A percentile compares a stretch with the other conserved stretches of the same genome.
These are phyloP conservation scores for Pycnomerus fuliginosus DNA, from an alignment of 2,888 invertebrate species.

Conservation along the genomic window DNA sequence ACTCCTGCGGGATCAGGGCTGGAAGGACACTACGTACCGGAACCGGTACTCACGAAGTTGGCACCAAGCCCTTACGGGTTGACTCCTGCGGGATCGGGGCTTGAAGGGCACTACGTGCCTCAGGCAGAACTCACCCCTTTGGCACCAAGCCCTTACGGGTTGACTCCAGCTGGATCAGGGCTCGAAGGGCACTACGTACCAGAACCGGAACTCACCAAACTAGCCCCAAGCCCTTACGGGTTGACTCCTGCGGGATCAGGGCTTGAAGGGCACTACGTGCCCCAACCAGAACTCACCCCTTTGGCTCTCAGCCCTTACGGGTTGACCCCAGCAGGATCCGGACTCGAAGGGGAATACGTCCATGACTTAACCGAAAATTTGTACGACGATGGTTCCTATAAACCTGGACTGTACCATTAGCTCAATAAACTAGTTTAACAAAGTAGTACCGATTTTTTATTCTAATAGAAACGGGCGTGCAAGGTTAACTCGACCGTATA, in stretches of 20 bases:
- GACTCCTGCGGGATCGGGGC: constrained; percentile 36
- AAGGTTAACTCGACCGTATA: constrained; percentile 21
- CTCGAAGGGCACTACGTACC: constrained; percentile 37
- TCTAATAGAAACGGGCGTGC: constrained; percentile 21
- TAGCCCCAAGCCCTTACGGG: constrained; percentile 35
- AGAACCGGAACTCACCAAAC: too few relatives aligned
- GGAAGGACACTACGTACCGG: constrained; percentile 38
- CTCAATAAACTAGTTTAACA: too few relatives aligned
- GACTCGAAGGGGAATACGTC: constrained; percentile 38
- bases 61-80: constrained; percentile 35
- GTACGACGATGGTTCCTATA: constrained; percentile 35
- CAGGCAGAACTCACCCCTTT: constrained; percentile 31
- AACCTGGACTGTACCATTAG: constrained; percentile 22
- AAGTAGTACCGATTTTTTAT: too few relatives aligned
- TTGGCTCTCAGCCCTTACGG: constrained; percentile 36
- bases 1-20: constrained; percentile 36
- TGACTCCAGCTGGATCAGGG: constrained; percentile 37
- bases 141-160: constrained; percentile 34
- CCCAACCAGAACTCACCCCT: too few relatives aligned
- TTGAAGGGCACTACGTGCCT: constrained; percentile 39
- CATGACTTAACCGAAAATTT: constrained; percentile 26
- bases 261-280: constrained; percentile 38
- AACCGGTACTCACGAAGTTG: constrained; percentile 31
- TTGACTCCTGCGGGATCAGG: constrained; percentile 37
- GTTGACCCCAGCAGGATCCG: constrained; percentile 35